Percentiles rank a stretch among this genome's conserved stretches.
phyloP scores from a whole-genome alignment of 2,888 invertebrate species.

The Melinopterus prodromus region DNA sequence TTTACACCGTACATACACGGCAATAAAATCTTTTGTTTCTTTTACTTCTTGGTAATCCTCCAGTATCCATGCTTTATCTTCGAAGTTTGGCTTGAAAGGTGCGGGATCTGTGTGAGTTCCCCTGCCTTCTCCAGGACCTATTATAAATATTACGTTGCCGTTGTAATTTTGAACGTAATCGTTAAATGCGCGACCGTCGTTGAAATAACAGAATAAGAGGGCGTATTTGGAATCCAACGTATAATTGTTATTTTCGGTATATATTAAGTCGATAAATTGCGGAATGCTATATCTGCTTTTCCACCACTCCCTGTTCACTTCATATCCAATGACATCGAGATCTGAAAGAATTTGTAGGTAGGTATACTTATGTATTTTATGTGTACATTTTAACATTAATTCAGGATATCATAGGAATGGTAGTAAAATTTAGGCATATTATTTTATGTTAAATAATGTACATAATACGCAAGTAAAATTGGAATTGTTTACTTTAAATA shows the following conservation, averaged over 20 bases:
- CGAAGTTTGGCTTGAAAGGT: slow-evolving; percentile 69
- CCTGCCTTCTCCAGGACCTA: slow-evolving; percentile 73
- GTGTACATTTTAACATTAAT: slow-evolving; percentile 46
- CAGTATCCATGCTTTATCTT: slow-evolving; percentile 61
- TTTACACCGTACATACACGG: slow-evolving; percentile 63
- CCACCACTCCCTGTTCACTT: slow-evolving; percentile 87
- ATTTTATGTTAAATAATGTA: no score
- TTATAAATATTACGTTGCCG: slow-evolving; percentile 75
- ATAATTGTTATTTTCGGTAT: slow-evolving; percentile 61
- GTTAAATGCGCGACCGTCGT: slow-evolving; percentile 73
- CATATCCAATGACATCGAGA: slow-evolving; percentile 72
- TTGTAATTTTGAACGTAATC: slow-evolving; percentile 71
- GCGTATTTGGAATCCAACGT: slow-evolving; percentile 61
- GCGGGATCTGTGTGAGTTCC: slow-evolving; percentile 76
- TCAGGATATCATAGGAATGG: slow-evolving; percentile 21
- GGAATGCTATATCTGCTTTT: slow-evolving; percentile 77
- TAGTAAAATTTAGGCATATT: slow-evolving; percentile 11
- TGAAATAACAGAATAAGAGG: slow-evolving; percentile 84
- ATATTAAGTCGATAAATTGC: slow-evolving; percentile 72
- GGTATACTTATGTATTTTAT: slow-evolving; percentile 38
- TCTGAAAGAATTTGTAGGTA: slow-evolving; percentile 57
- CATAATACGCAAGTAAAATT: no score
- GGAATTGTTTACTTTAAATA: no score
- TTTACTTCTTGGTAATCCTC: slow-evolving; percentile 67
- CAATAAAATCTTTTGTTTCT: slow-evolving; percentile 71